phyloP scores from a whole-genome alignment of 2,888 invertebrate genomes.

The Minunthozetes semirufus region DNA sequence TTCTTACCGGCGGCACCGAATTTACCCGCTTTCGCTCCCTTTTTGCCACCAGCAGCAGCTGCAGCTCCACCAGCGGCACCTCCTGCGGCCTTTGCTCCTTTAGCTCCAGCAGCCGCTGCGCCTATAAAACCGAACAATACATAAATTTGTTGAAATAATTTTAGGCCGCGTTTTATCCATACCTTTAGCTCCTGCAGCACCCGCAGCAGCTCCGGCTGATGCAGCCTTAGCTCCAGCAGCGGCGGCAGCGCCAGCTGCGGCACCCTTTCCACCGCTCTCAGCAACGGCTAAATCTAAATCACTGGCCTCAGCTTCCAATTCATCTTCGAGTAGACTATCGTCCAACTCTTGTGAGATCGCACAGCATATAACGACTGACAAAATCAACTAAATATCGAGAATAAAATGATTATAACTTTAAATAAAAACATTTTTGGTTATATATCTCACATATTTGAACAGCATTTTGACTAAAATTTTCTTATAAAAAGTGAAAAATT shows the following conservation, averaged over 20 bases:
- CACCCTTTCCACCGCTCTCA: conserved; percentile 7
- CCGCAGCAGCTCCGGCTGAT: neutral
- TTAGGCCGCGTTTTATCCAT: neutral
- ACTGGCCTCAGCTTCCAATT: conserved; percentile 11
- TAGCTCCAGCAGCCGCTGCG: conserved; percentile 1
- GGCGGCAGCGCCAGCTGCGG: neutral
- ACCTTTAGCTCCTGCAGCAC: neutral
- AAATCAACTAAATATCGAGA: neutral
- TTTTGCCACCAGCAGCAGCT: conserved; percentile 29
- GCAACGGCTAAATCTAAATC: conserved; percentile 19
- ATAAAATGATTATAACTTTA: neutral
- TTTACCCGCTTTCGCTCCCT: conserved; percentile 22
- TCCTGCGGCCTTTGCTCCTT: neutral
- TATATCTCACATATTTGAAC: neutral
- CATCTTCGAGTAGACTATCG: neutral
- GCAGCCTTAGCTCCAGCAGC: conserved; percentile 21
- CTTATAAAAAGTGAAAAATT: neutral
- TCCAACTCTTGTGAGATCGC: conserved; percentile 7
- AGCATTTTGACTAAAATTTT: neutral
- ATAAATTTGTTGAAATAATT: neutral
- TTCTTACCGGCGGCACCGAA: conserved; percentile 8
- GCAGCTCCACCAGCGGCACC: conserved; percentile 7
- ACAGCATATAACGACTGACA: neutral
- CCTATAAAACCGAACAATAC: neutral
- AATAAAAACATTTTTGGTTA: neutral